Evolutionary conservation across 2,113 vertebrate genomes (phyloP).

Genomic region (Pongo abelii): DNA sequence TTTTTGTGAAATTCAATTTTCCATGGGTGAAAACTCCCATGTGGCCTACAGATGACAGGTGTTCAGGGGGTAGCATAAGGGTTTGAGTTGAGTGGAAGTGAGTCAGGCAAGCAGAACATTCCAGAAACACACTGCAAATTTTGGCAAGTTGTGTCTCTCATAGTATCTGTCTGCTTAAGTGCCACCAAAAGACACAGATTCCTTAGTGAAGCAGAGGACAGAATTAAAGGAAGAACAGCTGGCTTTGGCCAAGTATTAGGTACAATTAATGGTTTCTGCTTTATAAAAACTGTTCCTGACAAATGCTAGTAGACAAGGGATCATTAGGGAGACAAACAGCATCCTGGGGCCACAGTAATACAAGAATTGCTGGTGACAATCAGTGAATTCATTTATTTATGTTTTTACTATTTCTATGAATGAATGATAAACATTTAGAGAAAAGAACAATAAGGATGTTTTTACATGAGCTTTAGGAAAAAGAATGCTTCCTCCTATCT

Average conservation of each 20-base stretch:
- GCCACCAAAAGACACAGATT: neutral
- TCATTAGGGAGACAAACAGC: neutral
- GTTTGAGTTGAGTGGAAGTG: fast-evolving
- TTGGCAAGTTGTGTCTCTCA: neutral
- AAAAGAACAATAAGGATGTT: neutral
- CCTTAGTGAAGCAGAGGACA: neutral
- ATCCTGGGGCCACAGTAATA: neutral
- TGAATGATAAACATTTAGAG: neutral
- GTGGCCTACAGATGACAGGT: neutral
- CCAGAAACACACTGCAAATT: neutral
- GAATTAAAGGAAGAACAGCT: neutral
- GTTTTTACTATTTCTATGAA: neutral
- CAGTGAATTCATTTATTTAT: neutral
- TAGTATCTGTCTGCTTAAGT: neutral
- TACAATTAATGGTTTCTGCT: neutral
- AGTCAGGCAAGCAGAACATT: neutral
- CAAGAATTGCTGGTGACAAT: neutral
- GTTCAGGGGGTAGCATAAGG: neutral
- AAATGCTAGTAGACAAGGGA: neutral
- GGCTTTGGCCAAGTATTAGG: neutral
- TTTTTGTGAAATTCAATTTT: neutral
- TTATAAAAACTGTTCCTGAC: neutral
- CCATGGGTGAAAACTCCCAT: neutral
- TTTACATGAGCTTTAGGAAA: neutral
- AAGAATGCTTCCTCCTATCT: neutral